Evolutionary conservation across 1,140 invertebrate genomes (phyloP).

Genomic region (Leptinotarsa lineolata): DNA sequence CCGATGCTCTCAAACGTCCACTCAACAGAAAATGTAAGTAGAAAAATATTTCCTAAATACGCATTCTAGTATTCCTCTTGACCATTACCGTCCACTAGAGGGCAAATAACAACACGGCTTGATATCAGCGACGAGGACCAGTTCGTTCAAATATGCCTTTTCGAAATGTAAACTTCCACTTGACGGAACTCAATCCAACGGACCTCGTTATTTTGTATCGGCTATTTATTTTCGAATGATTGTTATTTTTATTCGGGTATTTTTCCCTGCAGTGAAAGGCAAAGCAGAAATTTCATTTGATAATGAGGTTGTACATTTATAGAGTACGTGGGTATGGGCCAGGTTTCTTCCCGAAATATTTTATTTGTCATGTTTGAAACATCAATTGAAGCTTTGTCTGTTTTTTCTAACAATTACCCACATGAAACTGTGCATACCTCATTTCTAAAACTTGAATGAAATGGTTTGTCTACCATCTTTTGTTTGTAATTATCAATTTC

Average conservation of each 20-base stretch:
- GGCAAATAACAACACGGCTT: slow-evolving; percentile 42
- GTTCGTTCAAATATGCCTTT: slow-evolving; percentile 42
- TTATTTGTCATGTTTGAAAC: too few relatives aligned
- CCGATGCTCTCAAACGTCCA: slow-evolving; percentile 16
- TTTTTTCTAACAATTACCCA: too few relatives aligned
- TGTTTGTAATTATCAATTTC: too few relatives aligned
- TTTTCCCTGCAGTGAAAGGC: too few relatives aligned
- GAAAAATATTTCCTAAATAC: slow-evolving; percentile 34
- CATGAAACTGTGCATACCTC: too few relatives aligned
- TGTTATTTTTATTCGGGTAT: slow-evolving; percentile 33
- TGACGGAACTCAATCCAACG: slow-evolving; percentile 49
- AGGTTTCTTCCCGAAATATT: too few relatives aligned
- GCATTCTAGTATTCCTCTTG: slow-evolving; percentile 39
- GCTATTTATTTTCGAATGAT: slow-evolving; percentile 52
- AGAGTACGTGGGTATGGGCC: too few relatives aligned
- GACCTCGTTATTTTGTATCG: slow-evolving; percentile 53
- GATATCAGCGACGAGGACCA: slow-evolving; percentile 42
- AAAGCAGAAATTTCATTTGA: too few relatives aligned
- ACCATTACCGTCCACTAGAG: slow-evolving; percentile 47
- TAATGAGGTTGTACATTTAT: too few relatives aligned
- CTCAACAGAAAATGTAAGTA: slow-evolving; percentile 24
- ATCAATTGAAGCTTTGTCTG: too few relatives aligned
- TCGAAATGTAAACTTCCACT: slow-evolving; percentile 50
- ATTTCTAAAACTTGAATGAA: too few relatives aligned
- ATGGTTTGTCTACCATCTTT: too few relatives aligned